A percentile compares a stretch with the other conserved stretches of the same genome.
phyloP scores from a whole-genome alignment of 2,888 invertebrate genomes.

The Spilosoma lubricipeda region DNA sequence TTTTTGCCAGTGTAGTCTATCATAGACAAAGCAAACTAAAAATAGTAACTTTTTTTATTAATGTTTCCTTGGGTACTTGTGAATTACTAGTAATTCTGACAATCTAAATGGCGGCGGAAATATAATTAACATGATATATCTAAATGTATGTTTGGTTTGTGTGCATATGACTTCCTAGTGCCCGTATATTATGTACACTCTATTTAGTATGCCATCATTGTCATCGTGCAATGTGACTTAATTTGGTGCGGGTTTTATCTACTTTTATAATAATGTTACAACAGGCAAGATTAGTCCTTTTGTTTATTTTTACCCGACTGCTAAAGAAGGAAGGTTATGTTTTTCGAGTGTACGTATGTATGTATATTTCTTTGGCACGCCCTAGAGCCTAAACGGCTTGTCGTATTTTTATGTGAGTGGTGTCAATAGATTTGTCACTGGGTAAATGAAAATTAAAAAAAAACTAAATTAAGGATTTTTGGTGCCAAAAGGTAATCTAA shows the following conservation, averaged over 20 bases:
- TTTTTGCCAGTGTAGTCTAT: background rate
- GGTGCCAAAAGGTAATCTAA: no score
- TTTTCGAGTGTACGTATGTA: no score
- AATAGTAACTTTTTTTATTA: constrained; percentile 21
- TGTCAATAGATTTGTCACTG: no score
- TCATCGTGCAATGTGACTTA: background rate
- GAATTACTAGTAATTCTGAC: background rate
- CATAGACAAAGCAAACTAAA: background rate
- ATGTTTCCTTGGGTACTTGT: background rate
- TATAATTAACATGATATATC: background rate
- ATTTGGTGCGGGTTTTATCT: background rate
- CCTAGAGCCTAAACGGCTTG: no score
- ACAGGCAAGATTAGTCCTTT: background rate
- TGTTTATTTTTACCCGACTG: background rate
- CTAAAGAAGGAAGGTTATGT: no score
- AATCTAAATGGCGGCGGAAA: background rate
- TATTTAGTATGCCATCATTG: background rate
- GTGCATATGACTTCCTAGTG: background rate
- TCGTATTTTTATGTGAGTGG: no score
- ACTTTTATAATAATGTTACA: background rate
- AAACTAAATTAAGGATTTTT: no score
- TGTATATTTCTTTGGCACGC: no score
- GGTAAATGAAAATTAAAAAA: no score
- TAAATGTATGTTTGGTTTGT: background rate
- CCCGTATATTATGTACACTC: background rate